phyloP scores from a whole-genome alignment of 2,888 invertebrate species.

The Tipula lateralis region DNA sequence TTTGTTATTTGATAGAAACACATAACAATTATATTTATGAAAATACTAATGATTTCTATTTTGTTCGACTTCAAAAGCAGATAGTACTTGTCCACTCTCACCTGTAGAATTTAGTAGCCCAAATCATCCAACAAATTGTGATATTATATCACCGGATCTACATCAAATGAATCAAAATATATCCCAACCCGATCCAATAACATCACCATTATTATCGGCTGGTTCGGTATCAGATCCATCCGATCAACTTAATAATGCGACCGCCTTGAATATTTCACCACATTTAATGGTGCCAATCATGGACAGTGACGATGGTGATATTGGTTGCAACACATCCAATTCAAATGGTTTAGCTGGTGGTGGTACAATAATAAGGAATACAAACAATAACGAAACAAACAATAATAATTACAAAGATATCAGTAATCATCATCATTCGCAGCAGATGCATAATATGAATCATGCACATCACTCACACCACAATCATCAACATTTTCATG shows the following conservation, averaged over 20 bases:
- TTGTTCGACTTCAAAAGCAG: constrained; percentile 39
- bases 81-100: constrained; percentile 46
- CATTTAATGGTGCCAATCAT: background rate
- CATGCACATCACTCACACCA: constrained; percentile 25
- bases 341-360: background rate
- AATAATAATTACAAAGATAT: constrained; percentile 29
- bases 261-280: background rate
- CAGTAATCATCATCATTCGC: constrained; percentile 26
- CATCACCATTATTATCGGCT: constrained; percentile 37
- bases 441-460: background rate
- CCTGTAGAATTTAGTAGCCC: constrained; percentile 45
- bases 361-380: background rate
- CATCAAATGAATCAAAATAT: constrained; percentile 35
- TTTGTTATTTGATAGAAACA: constrained; percentile 41
- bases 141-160: constrained; percentile 34
- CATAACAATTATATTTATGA: background rate
- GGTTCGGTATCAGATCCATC: constrained; percentile 32
- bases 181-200: background rate
- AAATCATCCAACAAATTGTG: constrained; percentile 37
- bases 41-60: background rate
- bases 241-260: background rate
- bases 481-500: constrained; percentile 16
- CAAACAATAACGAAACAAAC: background rate
- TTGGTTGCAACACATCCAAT: background rate
- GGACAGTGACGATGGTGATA: constrained; percentile 40